These are phyloP conservation scores for Choloepus hoffmanni DNA, from an alignment of 2,113 vertebrate genomes.

Conservation along the genomic window DNA sequence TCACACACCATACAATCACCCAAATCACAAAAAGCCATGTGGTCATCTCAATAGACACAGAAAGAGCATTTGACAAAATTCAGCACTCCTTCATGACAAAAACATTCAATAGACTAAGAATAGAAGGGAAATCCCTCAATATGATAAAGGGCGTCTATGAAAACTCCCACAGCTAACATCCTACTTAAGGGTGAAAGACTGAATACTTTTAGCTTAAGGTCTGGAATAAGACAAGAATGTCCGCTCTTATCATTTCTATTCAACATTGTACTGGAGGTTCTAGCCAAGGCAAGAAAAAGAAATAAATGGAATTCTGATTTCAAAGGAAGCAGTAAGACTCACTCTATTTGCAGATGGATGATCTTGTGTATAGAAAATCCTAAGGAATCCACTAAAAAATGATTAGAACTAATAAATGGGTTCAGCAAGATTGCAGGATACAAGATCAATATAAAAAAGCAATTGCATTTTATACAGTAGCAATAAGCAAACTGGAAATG, in stretches of 20 bases:
- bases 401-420: not conserved
- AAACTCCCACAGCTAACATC: not conserved
- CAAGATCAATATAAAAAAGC: too few species aligned
- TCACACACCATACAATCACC: too few species aligned
- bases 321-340: not conserved
- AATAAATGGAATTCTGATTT: not conserved
- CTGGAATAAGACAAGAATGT: not conserved
- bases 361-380: too few species aligned
- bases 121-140: not conserved
- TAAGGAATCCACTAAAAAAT: not conserved
- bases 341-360: not conserved
- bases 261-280: not conserved
- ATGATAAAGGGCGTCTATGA: not conserved
- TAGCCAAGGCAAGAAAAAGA: not conserved
- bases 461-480: not conserved
- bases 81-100: not conserved
- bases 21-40: not conserved
- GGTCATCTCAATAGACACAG: not conserved
- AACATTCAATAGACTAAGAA: not conserved
- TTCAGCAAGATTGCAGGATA: not conserved
- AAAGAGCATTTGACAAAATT: not conserved
- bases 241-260: not conserved
- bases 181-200: not conserved
- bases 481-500: not conserved
- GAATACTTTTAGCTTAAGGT: not conserved